These are phyloP conservation scores for Eupithecia insigniata DNA, from an alignment of 2,888 invertebrate genomes.

Conservation along the genomic window DNA sequence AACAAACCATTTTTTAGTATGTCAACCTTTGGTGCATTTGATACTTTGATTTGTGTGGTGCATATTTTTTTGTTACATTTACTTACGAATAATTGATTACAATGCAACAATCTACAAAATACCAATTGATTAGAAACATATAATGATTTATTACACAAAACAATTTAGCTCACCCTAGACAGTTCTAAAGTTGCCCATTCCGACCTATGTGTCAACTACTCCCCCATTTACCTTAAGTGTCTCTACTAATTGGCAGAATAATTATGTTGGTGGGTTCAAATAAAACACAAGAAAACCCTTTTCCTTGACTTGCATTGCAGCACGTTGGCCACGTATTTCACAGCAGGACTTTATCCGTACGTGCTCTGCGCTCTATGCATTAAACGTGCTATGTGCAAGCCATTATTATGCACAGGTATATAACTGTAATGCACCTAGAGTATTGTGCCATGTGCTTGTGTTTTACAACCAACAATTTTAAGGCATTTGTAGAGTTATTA, in stretches of 20 bases:
- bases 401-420: conserved; percentile 51
- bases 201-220: too few relatives aligned
- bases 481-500: not conserved
- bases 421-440: conserved; percentile 51
- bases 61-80: too few relatives aligned
- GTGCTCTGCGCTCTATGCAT: conserved; percentile 57
- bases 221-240: not conserved
- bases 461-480: not conserved
- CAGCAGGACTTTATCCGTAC: conserved; percentile 67
- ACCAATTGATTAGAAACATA: too few relatives aligned
- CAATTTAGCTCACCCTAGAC: too few relatives aligned
- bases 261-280: not conserved
- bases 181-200: too few relatives aligned
- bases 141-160: too few relatives aligned
- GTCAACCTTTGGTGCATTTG: too few relatives aligned
- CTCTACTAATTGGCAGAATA: not conserved
- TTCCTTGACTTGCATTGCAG: conserved; percentile 45
- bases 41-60: too few relatives aligned
- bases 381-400: conserved; percentile 54
- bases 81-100: too few relatives aligned
- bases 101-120: too few relatives aligned
- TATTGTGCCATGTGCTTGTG: not conserved
- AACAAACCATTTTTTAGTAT: too few relatives aligned
- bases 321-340: conserved; percentile 62
- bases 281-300: not conserved